Percentiles rank a stretch among this genome's conserved stretches.
These are phyloP conservation scores for Tenualosa thibaudeaui DNA, from an alignment of 2,797 vertebrate genomes.

Conservation along the genomic window DNA sequence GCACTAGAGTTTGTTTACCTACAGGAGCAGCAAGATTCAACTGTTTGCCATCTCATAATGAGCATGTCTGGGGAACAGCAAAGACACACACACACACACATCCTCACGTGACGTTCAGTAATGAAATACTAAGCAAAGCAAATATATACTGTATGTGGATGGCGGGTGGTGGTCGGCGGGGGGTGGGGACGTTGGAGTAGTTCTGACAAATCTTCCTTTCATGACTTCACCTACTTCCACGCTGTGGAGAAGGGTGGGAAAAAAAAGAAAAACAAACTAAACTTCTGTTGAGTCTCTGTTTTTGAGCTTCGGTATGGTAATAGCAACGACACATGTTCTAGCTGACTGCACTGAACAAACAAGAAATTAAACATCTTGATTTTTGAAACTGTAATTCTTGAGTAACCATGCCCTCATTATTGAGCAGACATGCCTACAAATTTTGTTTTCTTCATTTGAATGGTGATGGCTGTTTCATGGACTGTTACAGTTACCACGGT, in stretches of 20 bases:
- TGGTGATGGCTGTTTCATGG: not conserved
- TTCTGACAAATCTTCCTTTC: not conserved
- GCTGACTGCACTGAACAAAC: not conserved
- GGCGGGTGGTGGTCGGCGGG: not conserved
- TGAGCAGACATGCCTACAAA: not conserved
- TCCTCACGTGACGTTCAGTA: not conserved
- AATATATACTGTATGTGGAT: not conserved
- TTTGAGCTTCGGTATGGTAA: not conserved
- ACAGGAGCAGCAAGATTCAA: not conserved
- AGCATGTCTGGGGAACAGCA: not conserved
- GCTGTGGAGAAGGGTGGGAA: not conserved
- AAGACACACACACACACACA: not conserved
- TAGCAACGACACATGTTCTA: not conserved
- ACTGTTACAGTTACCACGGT: not conserved
- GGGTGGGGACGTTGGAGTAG: not conserved
- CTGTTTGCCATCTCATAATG: conserved; percentile 25
- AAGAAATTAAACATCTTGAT: not conserved
- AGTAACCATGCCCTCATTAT: not conserved
- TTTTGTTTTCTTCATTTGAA: not conserved
- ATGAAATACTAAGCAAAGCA: not conserved
- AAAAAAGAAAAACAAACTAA: not conserved
- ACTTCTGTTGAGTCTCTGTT: not conserved
- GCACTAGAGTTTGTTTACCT: not conserved
- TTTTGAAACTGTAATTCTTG: too few species aligned
- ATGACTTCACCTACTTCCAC: not conserved